phyloP scores from a whole-genome alignment of 2,113 vertebrate genomes.

The Anguilla rostrata region DNA sequence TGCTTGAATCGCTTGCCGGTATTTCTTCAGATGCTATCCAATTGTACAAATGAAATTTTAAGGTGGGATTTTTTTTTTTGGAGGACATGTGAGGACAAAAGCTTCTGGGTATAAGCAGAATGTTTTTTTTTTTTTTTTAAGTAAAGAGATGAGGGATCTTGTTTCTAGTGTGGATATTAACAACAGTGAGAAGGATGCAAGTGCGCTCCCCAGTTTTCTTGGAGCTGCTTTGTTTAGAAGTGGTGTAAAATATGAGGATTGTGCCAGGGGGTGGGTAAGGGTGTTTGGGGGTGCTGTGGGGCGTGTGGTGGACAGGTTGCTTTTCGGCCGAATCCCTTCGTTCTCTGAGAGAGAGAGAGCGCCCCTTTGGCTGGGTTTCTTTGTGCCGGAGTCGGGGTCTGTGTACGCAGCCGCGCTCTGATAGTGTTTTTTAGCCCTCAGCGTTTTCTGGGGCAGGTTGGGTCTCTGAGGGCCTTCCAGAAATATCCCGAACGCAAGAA shows the following conservation, averaged over 20 bases:
- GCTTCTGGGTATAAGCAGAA: too few relatives aligned
- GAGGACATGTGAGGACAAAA: too few relatives aligned
- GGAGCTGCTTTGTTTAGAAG: not conserved
- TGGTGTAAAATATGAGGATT: not conserved
- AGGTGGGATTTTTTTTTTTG: too few relatives aligned
- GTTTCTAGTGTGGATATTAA: not conserved
- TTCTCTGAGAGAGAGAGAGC: not conserved
- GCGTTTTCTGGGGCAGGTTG: constrained; percentile 69
- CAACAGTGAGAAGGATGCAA: not conserved
- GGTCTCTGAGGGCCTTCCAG: constrained; percentile 63
- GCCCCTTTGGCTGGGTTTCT: constrained; percentile 33
- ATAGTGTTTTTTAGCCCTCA: constrained; percentile 69
- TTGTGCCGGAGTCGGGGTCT: constrained; percentile 59
- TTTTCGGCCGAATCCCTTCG: constrained; percentile 44
- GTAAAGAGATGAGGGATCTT: not conserved
- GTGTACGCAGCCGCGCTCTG: constrained; percentile 63
- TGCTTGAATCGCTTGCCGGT: not conserved
- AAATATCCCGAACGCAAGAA: constrained; percentile 66
- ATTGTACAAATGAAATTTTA: not conserved
- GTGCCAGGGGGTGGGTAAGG: constrained; percentile 37
- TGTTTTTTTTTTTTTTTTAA: too few relatives aligned
- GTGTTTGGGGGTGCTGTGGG: constrained; percentile 10
- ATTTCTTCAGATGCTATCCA: not conserved
- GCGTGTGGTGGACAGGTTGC: too few relatives aligned
- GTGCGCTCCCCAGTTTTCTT: not conserved